Evolutionary conservation across 2,797 vertebrate genomes (phyloP), one percentile per base, ranked within the genome.

Genomic region (Halcyon leucocephala): DNA sequence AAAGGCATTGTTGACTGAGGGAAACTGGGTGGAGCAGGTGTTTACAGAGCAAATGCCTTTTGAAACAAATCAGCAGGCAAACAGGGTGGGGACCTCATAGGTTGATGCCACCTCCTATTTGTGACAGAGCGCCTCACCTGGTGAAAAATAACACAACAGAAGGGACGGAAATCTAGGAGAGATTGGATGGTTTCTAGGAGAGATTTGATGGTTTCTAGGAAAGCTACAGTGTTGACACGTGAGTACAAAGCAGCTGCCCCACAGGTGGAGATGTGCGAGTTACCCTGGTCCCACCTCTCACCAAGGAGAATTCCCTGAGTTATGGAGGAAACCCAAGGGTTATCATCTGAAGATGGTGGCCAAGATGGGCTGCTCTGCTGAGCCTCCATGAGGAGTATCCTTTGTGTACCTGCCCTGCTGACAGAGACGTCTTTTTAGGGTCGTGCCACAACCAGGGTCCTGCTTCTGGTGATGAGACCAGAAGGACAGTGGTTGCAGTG

Each of bases 191-290:
- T 70, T 96, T 96, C 84, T 85, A 95, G 70, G 93, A 92, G 67
- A 85, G 24, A 42, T 72, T 79, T 54, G 31, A 13, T 72, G 81
- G 19, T 73, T 97, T 96, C 84, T 85, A 95, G 74, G 89, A 92
- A 92, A 92, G 58, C 17, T 48, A 10, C 39, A 41, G 54, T 20
- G 22, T 11, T 3, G 21, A 20, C 9, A 12, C 1, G 12, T 6
- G 17, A 31, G 46, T 31, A 8, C 22, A 24, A 19, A 87, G n/a
- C 37, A 22, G 17, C 1, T 65, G 62, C 17, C 57, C 9, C 11
- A 19, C 20, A 46, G 51, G 42, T 55, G 29, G 60, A 54, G 25
- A 3, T 44, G 21, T 58, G 42, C 0, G 1, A 33, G 72, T 35
- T 58, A 54, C 28, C 35, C 25, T 5, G 6, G 10, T 14, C 58